These are phyloP conservation scores for Amphiprion percula DNA, from an alignment of 2,113 vertebrate species.

Conservation along the genomic window DNA sequence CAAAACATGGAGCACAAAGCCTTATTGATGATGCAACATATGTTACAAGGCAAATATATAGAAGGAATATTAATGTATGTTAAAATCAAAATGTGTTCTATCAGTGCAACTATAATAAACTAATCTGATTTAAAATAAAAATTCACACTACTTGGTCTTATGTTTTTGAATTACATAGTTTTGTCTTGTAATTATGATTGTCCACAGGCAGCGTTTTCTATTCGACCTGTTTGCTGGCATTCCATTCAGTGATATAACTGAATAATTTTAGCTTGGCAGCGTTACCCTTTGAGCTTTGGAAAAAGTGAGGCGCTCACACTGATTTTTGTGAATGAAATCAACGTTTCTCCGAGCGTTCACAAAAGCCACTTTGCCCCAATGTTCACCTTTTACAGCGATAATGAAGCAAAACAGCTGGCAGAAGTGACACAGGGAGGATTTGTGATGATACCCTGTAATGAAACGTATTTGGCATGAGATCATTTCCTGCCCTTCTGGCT, in stretches of 20 bases:
- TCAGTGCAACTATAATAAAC: no score
- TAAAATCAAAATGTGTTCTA: no score
- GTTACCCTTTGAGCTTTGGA: no score
- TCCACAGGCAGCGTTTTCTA: neutral
- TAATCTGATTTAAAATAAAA: no score
- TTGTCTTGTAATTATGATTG: neutral
- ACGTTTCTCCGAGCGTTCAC: neutral
- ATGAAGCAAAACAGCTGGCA: neutral
- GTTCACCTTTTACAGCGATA: neutral
- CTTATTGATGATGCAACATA: neutral
- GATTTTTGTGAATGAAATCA: neutral
- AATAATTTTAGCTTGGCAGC: neutral
- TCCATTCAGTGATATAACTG: neutral
- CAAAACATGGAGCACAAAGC: neutral
- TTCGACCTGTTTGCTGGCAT: neutral
- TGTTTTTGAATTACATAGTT: neutral
- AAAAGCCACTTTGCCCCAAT: neutral
- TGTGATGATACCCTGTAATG: neutral
- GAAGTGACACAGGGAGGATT: neutral
- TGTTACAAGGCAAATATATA: no score
- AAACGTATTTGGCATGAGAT: slow-evolving; percentile 35
- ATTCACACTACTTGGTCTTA: neutral
- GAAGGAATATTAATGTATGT: no score
- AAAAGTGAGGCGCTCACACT: no score
- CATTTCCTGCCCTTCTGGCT: slow-evolving; percentile 38